Conservation (phyloP, 1,140 invertebrate species). For the Portunus trituberculatus region DNA sequence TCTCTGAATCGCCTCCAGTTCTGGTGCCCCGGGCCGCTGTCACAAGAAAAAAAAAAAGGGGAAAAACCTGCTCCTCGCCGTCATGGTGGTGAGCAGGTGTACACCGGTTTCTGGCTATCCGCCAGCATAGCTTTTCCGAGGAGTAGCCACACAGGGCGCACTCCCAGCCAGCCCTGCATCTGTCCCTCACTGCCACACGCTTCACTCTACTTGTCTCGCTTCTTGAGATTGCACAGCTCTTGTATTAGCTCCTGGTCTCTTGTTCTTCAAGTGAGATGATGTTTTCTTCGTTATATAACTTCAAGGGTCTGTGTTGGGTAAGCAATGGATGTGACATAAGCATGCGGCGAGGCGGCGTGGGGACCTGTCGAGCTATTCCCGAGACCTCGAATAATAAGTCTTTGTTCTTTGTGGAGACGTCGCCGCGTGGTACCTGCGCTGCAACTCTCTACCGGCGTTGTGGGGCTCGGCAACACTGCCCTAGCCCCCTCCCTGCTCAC, state of each 20-base stretch:
- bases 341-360: too few species aligned
- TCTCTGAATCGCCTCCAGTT: background rate
- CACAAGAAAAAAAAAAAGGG: background rate
- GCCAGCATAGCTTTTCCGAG: background rate
- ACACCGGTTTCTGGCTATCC: background rate
- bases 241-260: too few species aligned
- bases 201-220: too few species aligned
- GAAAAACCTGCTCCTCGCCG: background rate
- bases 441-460: background rate
- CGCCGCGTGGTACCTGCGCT: background rate
- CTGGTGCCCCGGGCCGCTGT: background rate
- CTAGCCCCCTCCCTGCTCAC: background rate
- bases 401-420: slow-evolving; percentile 6
- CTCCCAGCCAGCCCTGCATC: background rate
- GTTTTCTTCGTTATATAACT: too few species aligned
- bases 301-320: too few species aligned
- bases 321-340: too few species aligned
- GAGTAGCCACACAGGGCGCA: background rate
- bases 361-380: background rate
- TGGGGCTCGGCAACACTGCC: background rate
- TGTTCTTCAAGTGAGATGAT: too few species aligned
- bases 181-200: background rate
- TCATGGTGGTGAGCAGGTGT: background rate
- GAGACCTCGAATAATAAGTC: background rate
- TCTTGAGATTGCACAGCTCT: too few species aligned